Evolutionary conservation across 2,888 invertebrate species (phyloP).

Genomic region (Eledone cirrhosa): DNA sequence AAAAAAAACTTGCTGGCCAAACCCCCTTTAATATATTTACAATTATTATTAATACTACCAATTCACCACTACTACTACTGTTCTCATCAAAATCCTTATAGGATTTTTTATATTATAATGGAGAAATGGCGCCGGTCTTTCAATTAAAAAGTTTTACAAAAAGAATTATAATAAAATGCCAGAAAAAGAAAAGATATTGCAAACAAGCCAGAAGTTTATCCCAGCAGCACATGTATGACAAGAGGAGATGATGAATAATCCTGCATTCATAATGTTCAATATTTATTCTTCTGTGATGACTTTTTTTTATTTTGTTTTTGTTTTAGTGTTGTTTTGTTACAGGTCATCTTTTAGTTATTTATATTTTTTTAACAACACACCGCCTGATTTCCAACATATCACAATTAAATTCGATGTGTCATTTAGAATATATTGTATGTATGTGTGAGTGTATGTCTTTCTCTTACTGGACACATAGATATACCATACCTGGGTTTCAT

Average conservation of each 20-base stretch:
- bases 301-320: neutral
- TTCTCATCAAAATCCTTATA: conserved; percentile 23
- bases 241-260: conserved; percentile 16
- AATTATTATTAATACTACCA: neutral
- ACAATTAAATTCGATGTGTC: conserved; percentile 5
- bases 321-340: conserved; percentile 19
- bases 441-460: too few relatives aligned
- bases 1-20: conserved; percentile 22
- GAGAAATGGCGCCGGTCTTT: conserved; percentile 10
- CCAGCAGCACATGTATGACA: conserved; percentile 21
- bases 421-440: neutral
- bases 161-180: neutral
- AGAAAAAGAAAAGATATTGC: neutral
- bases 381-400: conserved; percentile 22
- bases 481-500: too few relatives aligned
- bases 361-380: conserved; percentile 23
- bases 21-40: neutral
- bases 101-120: conserved; percentile 16
- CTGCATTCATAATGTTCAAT: conserved; percentile 19
- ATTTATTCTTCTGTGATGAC: conserved; percentile 26
- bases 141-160: neutral
- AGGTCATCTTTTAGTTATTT: conserved; percentile 14
- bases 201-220: conserved; percentile 3
- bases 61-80: conserved; percentile 11
- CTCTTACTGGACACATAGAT: too few relatives aligned